Evolutionary conservation across 2,888 invertebrate genomes (phyloP).

Genomic region (Zhuqinia jingwanae): DNA sequence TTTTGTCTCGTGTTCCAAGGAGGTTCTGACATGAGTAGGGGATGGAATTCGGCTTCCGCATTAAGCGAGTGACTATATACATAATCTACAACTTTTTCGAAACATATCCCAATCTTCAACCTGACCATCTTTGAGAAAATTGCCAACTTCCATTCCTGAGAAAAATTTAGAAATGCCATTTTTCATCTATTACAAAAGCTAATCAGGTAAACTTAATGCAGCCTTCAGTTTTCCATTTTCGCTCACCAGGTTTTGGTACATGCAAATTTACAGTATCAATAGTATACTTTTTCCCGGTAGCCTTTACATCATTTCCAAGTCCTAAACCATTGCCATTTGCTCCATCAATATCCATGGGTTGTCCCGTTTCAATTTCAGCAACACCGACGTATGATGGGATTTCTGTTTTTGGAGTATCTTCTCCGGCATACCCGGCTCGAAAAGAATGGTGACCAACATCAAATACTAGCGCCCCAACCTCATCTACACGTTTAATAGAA

Average conservation of each 20-base stretch:
- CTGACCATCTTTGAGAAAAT: slow-evolving; percentile 99
- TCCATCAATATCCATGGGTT: slow-evolving; percentile 79
- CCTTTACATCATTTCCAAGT: slow-evolving; percentile 80
- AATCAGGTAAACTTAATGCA: no score
- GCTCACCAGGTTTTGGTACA: slow-evolving; percentile 91
- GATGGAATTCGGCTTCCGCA: slow-evolving; percentile 97
- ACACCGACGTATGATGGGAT: slow-evolving; percentile 96
- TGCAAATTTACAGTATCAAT: slow-evolving; percentile 97
- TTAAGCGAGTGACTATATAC: slow-evolving; percentile 96
- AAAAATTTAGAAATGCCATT: no score
- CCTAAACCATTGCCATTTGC: slow-evolving; percentile 75
- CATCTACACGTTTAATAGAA: slow-evolving; percentile 90
- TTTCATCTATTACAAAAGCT: no score
- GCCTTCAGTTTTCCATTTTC: no score
- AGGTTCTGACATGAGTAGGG: slow-evolving; percentile 98
- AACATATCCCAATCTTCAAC: slow-evolving; percentile 99
- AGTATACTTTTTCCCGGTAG: slow-evolving; percentile 85
- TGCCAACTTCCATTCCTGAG: slow-evolving; percentile 89
- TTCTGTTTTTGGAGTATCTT: slow-evolving; percentile 99
- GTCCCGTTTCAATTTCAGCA: slow-evolving; percentile 84
- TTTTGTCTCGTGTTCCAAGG: slow-evolving; percentile 97
- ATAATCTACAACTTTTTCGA: slow-evolving; percentile 97
- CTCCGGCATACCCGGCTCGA: slow-evolving; percentile 96
- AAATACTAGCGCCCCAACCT: slow-evolving; percentile 98
- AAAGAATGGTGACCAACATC: slow-evolving; percentile 96